Conservation (phyloP, 2,888 invertebrate genomes). For the Philaethria dido region DNA sequence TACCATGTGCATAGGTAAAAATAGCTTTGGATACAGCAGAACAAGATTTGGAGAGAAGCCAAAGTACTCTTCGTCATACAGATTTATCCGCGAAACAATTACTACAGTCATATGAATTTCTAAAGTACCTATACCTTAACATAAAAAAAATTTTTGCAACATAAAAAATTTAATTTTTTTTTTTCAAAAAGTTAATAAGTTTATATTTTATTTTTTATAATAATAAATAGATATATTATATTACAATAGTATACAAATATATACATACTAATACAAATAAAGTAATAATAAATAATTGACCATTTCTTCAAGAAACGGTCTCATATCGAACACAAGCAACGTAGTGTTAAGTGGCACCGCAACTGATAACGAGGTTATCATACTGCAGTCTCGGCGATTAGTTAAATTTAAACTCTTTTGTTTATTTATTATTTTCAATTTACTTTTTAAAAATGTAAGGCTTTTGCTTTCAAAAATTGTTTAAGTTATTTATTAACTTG, state of each 20-base stretch:
- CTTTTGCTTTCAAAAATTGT: background rate
- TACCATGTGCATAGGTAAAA: slow-evolving; percentile 64
- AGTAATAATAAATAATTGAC: background rate
- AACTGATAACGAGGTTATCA: slow-evolving; percentile 77
- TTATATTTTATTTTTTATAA: background rate
- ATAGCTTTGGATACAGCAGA: slow-evolving; percentile 69
- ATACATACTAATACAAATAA: background rate
- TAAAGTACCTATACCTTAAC: background rate
- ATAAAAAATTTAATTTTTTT: background rate
- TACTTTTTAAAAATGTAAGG: too few species aligned
- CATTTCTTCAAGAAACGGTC: background rate
- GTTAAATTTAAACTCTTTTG: slow-evolving; percentile 44
- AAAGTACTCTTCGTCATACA: slow-evolving; percentile 45
- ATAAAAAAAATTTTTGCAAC: background rate
- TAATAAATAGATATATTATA: background rate
- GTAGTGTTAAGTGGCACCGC: slow-evolving; percentile 68
- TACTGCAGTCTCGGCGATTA: slow-evolving; percentile 55
- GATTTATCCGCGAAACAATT: slow-evolving; percentile 46
- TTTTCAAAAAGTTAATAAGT: background rate
- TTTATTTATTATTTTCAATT: slow-evolving; percentile 23
- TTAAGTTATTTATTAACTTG: background rate
- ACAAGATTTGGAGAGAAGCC: slow-evolving; percentile 44
- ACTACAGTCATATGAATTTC: slow-evolving; percentile 40
- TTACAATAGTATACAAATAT: background rate
- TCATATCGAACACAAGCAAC: background rate